phyloP scores from a whole-genome alignment of 2,113 vertebrate genomes.

The Rhombomys opimus region DNA sequence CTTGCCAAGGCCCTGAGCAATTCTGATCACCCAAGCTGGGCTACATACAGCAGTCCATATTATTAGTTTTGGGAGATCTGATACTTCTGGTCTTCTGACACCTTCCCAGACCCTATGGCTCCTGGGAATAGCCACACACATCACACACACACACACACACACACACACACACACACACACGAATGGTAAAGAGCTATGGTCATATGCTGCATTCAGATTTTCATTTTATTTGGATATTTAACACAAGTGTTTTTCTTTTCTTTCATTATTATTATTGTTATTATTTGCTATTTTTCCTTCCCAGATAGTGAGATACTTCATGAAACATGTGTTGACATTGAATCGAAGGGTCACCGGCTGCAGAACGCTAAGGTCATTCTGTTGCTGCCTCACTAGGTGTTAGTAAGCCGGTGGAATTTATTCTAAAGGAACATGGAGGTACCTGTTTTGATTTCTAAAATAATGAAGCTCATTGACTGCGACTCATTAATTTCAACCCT shows the following conservation, averaged over 20 bases:
- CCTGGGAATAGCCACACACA: background rate
- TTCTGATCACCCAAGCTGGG: background rate
- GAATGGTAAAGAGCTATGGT: background rate
- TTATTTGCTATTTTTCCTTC: background rate
- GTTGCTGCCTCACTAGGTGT: conserved; percentile 91
- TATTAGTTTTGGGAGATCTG: background rate
- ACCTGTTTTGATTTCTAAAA: conserved; percentile 61
- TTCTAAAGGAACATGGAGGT: conserved; percentile 93
- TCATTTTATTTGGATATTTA: background rate
- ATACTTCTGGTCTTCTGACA: too few species aligned
- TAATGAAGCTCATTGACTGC: background rate
- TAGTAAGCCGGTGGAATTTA: conserved; percentile 93
- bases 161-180: too few species aligned
- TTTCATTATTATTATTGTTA: background rate
- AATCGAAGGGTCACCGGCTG: conserved; percentile 84
- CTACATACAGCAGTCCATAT: background rate
- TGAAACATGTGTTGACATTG: conserved; percentile 88
- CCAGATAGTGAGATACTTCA: conserved; percentile 91
- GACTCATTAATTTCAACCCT: background rate
- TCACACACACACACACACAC: background rate
- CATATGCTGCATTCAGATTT: background rate
- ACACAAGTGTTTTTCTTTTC: background rate
- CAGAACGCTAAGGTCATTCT: conserved; percentile 90
- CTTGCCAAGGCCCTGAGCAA: background rate
- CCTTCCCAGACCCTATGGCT: background rate